A percentile compares a stretch with the other conserved stretches of the same genome.
These are phyloP conservation scores for Progne subis DNA, from an alignment of 2,113 vertebrate genomes.

Conservation along the genomic window DNA sequence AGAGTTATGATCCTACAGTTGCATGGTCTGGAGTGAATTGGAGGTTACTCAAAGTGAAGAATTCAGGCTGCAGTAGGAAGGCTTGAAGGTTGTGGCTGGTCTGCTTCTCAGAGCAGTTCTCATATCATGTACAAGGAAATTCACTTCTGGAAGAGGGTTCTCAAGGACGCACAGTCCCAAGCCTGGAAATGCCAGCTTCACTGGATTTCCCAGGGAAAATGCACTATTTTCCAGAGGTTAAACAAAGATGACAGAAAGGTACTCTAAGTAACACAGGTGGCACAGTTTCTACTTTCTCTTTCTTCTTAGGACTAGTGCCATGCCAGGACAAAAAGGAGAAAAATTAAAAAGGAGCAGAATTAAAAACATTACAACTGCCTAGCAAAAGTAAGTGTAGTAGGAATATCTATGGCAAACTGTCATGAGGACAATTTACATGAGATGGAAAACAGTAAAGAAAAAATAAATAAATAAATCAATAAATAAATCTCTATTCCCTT, in stretches of 20 bases:
- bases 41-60: not conserved
- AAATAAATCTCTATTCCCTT: not conserved
- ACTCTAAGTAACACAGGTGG: not conserved
- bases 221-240: not conserved
- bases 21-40: not conserved
- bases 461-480: too few relatives aligned
- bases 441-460: not conserved
- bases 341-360: not conserved
- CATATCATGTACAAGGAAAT: not conserved
- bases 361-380: not conserved
- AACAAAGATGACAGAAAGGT: not conserved
- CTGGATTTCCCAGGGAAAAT: not conserved
- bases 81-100: not conserved
- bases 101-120: not conserved
- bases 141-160: not conserved
- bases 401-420: not conserved
- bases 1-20: not conserved
- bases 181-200: not conserved
- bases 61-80: not conserved
- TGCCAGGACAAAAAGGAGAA: not conserved
- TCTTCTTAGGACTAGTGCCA: not conserved
- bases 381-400: not conserved
- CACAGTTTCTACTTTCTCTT: not conserved
- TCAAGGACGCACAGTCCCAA: not conserved
- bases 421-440: not conserved